Percentiles rank a stretch among this genome's conserved stretches.
phyloP scores from a whole-genome alignment of 2,888 invertebrate genomes.

The Conchocele bisecta region DNA sequence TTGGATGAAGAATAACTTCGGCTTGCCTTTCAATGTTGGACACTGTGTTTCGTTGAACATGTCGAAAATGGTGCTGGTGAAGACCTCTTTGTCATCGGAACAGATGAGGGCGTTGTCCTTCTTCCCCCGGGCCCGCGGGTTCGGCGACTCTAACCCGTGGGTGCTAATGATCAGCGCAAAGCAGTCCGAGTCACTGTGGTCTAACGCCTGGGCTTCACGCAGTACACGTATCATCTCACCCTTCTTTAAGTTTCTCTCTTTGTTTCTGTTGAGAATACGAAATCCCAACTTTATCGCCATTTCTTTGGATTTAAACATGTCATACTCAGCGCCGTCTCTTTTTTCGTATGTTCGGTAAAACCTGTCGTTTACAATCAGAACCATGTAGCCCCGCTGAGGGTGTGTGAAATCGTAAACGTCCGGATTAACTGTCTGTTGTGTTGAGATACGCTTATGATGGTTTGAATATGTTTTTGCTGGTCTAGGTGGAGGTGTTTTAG shows the following conservation, averaged over 20 bases:
- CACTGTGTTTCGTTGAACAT: slow-evolving; percentile 54
- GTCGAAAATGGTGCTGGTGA: slow-evolving; percentile 50
- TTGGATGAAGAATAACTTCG: slow-evolving; percentile 55
- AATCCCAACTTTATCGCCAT: slow-evolving; percentile 48
- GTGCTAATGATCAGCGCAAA: slow-evolving; percentile 52
- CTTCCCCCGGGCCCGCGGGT: slow-evolving; percentile 23
- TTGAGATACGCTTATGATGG: no score
- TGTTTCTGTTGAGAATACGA: slow-evolving; percentile 23
- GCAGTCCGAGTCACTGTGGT: slow-evolving; percentile 47
- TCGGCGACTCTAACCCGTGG: slow-evolving; percentile 41
- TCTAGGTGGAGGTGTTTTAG: no score
- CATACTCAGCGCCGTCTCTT: slow-evolving; percentile 44
- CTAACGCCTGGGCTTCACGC: slow-evolving; percentile 10
- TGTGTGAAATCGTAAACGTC: slow-evolving; percentile 48
- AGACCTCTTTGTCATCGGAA: slow-evolving; percentile 46
- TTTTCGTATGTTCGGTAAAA: slow-evolving; percentile 25
- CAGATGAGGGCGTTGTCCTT: slow-evolving; percentile 50
- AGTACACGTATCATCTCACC: slow-evolving; percentile 33
- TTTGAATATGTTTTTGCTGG: no score
- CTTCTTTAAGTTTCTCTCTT: slow-evolving; percentile 33
- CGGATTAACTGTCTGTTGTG: no score
- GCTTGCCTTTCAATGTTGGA: slow-evolving; percentile 45
- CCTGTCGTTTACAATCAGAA: slow-evolving; percentile 44
- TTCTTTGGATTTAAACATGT: slow-evolving; percentile 38
- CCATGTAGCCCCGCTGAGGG: slow-evolving; percentile 39